Conservation (phyloP, 2,888 invertebrate species). For the Camptogramma bilineatum region DNA sequence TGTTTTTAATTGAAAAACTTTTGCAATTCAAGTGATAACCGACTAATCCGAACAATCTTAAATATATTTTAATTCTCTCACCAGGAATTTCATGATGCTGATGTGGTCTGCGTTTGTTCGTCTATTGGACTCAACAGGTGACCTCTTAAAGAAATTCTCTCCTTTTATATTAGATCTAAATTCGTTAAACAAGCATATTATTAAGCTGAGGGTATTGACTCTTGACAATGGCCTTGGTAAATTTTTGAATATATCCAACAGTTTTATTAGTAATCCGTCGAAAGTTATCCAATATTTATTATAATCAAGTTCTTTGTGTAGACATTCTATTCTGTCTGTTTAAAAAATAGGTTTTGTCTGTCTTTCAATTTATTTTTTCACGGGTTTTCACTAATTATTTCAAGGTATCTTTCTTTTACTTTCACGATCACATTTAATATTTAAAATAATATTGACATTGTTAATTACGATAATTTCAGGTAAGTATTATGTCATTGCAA, state of each 20-base stretch:
- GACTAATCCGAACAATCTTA: not conserved
- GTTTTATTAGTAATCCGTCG: not conserved
- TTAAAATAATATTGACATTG: too few relatives aligned
- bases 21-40: too few relatives aligned
- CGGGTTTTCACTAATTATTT: too few relatives aligned
- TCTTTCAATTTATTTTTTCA: too few relatives aligned
- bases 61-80: constrained; percentile 33
- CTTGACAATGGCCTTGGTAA: constrained; percentile 6
- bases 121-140: constrained; percentile 40
- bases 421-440: too few relatives aligned
- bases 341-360: too few relatives aligned
- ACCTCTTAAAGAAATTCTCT: constrained; percentile 30
- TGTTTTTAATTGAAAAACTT: too few relatives aligned
- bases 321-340: too few relatives aligned
- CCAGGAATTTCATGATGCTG: constrained; percentile 53
- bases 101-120: constrained; percentile 45
- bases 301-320: not conserved
- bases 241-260: constrained; percentile 8
- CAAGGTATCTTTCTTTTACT: too few relatives aligned
- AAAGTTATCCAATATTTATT: not conserved
- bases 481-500: too few relatives aligned
- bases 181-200: constrained; percentile 25
- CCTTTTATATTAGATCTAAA: constrained; percentile 37
- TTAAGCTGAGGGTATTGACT: constrained; percentile 15
- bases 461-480: too few relatives aligned